Base-by-base conservation (phyloP, 1,140 invertebrate species). In the Drosophila nasuta region DNA sequence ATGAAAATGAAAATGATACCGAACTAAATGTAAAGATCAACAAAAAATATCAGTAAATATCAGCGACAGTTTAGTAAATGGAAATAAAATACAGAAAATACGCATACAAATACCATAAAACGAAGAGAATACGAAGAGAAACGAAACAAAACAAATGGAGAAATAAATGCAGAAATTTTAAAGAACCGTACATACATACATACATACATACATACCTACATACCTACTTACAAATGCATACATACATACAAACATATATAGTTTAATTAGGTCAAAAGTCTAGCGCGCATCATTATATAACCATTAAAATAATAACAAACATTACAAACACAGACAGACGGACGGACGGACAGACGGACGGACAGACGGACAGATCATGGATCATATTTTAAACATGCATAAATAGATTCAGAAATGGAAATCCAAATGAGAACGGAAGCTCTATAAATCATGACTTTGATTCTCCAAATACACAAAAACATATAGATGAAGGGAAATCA, bases 31-130 rank as follows among this genome's bases (percentile, higher is more conserved):
- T 58, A 67, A 66, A 81, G 33, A 46, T 43, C 59, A 49, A 64
- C 77, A 69, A 67, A 54, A 67, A 83, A 88, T 88, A 88, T 88
- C 80, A 88, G 71, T 83, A 83, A 87, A 88, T 87, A 87, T 87
- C 82, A 82, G 73, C 54, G 80, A 82, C 67, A 82, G 75, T 82
- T 83, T 59, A 85, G 77, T 65, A 67, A 72, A 66, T 41, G 17
- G 11, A 25, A 60, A 72, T 45, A 28, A 49, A 63, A 70, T 45
- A 60, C 77, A 72, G 69, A n/a, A 76, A 54, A 56, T 73, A 73
- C 74, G 62, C 71, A 77, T 52, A 63, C 20, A 62, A 86, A 73
- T 80, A 85, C 77, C 73, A 82, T 56, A 76, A 72, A 71, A 51
- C 56, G 49, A 74, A 83, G 20, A 46, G 54, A 58, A 62, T 33